Evolutionary conservation across 1,140 invertebrate genomes (phyloP).

Genomic region (Atopsyche davidsoni): DNA sequence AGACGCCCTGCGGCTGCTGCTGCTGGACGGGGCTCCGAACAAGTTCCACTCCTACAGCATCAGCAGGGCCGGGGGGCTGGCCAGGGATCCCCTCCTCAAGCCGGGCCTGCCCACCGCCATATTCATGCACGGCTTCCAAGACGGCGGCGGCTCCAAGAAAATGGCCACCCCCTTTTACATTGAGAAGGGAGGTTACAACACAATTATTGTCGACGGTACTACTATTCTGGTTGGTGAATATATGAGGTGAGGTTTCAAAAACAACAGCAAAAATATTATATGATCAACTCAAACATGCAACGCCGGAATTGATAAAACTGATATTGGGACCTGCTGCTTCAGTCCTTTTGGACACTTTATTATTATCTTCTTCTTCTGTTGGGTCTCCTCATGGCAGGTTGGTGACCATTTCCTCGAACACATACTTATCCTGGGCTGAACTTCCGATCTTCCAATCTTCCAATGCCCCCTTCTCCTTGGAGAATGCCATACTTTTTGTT

Average conservation of each 20-base stretch:
- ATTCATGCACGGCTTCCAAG: conserved; percentile 9
- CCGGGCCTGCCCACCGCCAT: conserved; percentile 10
- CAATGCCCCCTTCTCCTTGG: too few relatives aligned
- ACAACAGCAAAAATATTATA: too few relatives aligned
- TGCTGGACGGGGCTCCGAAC: neutral
- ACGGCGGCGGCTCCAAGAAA: neutral
- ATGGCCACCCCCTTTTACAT: neutral
- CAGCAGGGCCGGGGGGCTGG: conserved; percentile 11
- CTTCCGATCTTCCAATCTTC: too few relatives aligned
- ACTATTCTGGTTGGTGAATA: neutral
- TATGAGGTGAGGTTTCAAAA: conserved; percentile 14
- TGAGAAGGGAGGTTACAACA: conserved; percentile 12
- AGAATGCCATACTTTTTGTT: too few relatives aligned
- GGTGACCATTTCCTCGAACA: too few relatives aligned
- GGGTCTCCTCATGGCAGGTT: too few relatives aligned
- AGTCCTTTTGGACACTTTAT: too few relatives aligned
- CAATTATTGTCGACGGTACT: conserved; percentile 1
- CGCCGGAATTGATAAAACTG: too few relatives aligned
- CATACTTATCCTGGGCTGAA: too few relatives aligned
- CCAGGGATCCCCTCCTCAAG: conserved; percentile 9
- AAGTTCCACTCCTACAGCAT: conserved; percentile 21
- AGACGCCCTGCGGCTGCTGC: conserved; percentile 5
- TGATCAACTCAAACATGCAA: neutral
- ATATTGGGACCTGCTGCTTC: neutral
- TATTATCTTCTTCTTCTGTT: too few relatives aligned